phyloP scores from a whole-genome alignment of 1,140 invertebrate genomes.

The Drosophila repletoides region DNA sequence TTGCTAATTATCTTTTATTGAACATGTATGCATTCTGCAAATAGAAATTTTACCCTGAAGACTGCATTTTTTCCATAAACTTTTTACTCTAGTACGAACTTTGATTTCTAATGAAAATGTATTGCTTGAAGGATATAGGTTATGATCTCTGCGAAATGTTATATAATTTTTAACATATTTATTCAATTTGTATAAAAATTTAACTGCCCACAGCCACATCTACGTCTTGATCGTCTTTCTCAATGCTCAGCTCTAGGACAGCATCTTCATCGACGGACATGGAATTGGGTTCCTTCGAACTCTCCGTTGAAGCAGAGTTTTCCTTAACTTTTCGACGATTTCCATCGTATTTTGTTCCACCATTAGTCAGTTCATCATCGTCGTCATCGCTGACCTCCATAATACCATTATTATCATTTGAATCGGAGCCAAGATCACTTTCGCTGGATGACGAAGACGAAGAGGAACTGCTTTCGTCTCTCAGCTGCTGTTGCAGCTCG shows the following conservation, averaged over 20 bases:
- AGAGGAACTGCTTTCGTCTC: constrained; percentile 84
- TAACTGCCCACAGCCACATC: constrained; percentile 60
- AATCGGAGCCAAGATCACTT: constrained; percentile 33
- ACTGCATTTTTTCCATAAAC: no score
- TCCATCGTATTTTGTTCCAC: constrained; percentile 49
- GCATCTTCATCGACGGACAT: constrained; percentile 80
- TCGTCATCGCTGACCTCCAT: constrained; percentile 77
- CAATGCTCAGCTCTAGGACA: constrained; percentile 72
- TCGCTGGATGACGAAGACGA: constrained; percentile 47
- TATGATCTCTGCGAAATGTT: no score
- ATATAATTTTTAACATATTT: no score
- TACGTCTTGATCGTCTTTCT: constrained; percentile 72
- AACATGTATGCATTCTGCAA: no score
- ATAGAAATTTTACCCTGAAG: no score
- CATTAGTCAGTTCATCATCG: constrained; percentile 58
- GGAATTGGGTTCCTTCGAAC: constrained; percentile 51
- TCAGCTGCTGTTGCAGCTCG: constrained; percentile 88
- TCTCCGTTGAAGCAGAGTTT: constrained; percentile 56
- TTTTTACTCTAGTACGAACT: no score
- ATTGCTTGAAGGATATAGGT: no score
- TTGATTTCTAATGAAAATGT: no score
- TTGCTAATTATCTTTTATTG: no score
- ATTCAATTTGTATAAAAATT: constrained; percentile 14
- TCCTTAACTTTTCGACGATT: constrained; percentile 31
- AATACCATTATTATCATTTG: constrained; percentile 61